Base-by-base conservation (phyloP, 2,797 vertebrate genomes). In the Pseudomugil tenellus region DNA sequence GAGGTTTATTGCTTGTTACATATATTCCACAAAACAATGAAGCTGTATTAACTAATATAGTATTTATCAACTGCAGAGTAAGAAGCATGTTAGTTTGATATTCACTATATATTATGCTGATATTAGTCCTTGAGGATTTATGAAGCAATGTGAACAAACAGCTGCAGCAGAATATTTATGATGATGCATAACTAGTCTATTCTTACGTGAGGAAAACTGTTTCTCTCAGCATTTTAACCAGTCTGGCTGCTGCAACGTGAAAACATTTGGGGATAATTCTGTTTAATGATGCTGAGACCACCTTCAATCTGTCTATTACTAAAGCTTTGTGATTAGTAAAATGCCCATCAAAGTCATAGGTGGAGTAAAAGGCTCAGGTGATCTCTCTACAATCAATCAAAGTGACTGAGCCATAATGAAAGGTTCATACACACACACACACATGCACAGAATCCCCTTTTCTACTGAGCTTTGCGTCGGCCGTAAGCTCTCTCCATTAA, bases 401-500 rank as follows among this genome's bases (percentile, higher is more conserved):
- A 87, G 80, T 74, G 81, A 88, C 74, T 64, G 58, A 70, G 72
- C 51, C 49, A 23, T 54, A 58, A 23, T 39, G 35, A 58, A 55
- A 65, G 60, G n/a, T 26, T n/a, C n/a, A 21, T 21, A 21, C 16
- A 46, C 37, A 51, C 49, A 37, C 19, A 57, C 64, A 26, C 65
- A 46, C 16, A 32, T 57, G 56, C 13, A 41, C 63, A 67, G 19
- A 25, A 43, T 21, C 51, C 12, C 19, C 19, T 69, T 74, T 65
- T 67, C 67, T 37, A 4, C 63, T 48, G 74, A 76, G 80, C 74
- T 81, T 74, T 73, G 67, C 79, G 70, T 73, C 71, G 46, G 63
- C 75, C 46, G 32, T 89, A 90, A 91, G 80, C 88, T 83, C 67
- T 84, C 88, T 80, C 81, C 88, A 83, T 89, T 80, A 82, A 84